phyloP scores from a whole-genome alignment of 2,888 invertebrate species.

The Athrips mouffetella region DNA sequence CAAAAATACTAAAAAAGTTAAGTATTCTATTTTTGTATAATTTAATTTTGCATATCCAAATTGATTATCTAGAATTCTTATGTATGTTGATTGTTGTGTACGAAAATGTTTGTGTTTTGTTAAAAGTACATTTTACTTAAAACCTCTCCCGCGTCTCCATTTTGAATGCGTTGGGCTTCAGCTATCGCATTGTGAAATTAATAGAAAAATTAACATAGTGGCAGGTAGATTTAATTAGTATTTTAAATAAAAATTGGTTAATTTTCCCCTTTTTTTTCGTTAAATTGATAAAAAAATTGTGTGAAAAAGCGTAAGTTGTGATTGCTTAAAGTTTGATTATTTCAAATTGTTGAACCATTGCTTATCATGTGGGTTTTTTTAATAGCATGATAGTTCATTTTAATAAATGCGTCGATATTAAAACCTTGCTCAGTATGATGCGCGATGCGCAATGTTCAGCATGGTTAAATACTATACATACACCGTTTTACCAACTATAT shows the following conservation, averaged over 20 bases:
- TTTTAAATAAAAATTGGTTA: neutral
- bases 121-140: neutral
- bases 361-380: constrained; percentile 78
- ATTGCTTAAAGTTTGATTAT: constrained; percentile 43
- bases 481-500: neutral
- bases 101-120: too few relatives aligned
- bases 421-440: neutral
- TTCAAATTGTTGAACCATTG: constrained; percentile 48
- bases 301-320: constrained; percentile 32
- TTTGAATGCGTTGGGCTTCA: constrained; percentile 31
- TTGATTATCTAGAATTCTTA: too few relatives aligned
- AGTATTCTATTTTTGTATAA: too few relatives aligned
- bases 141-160: neutral
- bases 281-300: constrained; percentile 17
- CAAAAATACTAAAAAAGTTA: too few relatives aligned
- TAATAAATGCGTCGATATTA: constrained; percentile 7
- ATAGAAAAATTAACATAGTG: constrained; percentile 24
- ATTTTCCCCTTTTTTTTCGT: neutral
- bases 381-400: constrained; percentile 63
- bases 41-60: too few relatives aligned
- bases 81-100: too few relatives aligned
- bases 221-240: neutral
- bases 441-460: neutral
- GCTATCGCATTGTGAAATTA: constrained; percentile 25
- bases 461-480: neutral